Evolutionary conservation across 2,797 vertebrate species (phyloP).

Genomic region (Acanthiza pusilla): DNA sequence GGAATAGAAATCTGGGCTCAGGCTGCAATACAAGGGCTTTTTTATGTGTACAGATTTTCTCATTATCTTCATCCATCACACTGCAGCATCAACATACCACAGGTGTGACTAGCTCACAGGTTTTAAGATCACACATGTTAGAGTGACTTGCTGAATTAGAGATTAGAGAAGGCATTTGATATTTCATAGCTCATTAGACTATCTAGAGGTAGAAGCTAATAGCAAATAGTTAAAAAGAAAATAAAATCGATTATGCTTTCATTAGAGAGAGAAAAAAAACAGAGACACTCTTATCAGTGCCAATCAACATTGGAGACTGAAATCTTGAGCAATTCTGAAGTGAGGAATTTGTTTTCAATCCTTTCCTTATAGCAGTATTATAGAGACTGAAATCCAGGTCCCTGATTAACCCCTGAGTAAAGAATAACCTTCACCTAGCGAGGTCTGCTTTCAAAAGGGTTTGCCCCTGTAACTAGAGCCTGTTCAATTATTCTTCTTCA

Average conservation of each 20-base stretch:
- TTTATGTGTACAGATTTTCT: neutral
- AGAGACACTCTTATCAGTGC: constrained; percentile 67
- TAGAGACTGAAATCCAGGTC: constrained; percentile 83
- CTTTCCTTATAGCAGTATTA: constrained; percentile 71
- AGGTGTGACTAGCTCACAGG: neutral
- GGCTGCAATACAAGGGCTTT: neutral
- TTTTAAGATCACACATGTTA: neutral
- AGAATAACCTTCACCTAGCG: constrained; percentile 81
- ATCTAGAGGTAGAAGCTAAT: neutral
- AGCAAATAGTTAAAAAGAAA: neutral
- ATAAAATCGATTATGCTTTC: neutral
- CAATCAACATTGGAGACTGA: constrained; percentile 77
- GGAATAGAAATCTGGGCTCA: neutral
- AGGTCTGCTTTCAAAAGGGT: constrained; percentile 81
- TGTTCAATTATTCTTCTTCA: constrained; percentile 83
- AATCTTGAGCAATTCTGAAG: constrained; percentile 74
- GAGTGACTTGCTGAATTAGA: neutral
- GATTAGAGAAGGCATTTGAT: neutral
- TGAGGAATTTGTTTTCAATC: constrained; percentile 75
- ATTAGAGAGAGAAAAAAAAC: constrained; percentile 14
- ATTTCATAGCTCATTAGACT: neutral
- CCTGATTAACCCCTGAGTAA: constrained; percentile 84
- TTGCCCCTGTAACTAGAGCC: constrained; percentile 84
- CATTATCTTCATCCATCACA: neutral
- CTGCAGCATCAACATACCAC: neutral